Conservation (phyloP, 2,113 vertebrate species). For the Phylloscopus trochiloides region DNA sequence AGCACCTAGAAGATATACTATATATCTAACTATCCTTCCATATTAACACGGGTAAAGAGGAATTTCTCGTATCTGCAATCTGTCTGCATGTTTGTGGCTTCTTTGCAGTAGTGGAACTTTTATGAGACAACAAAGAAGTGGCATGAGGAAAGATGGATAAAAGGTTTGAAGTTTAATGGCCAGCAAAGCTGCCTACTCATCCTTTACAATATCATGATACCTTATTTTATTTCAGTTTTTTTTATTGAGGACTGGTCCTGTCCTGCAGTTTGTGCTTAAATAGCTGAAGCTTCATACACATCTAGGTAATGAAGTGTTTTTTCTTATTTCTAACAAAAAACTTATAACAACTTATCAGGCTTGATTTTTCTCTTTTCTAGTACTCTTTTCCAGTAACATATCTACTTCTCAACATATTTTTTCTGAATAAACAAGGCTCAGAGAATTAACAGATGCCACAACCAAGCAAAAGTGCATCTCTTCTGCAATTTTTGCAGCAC, state of each 20-base stretch:
- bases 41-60: not conserved
- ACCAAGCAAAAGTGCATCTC: not conserved
- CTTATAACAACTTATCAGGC: not conserved
- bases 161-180: not conserved
- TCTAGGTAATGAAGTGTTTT: not conserved
- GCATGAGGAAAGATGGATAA: not conserved
- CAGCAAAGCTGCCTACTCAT: not conserved
- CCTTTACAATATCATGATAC: not conserved
- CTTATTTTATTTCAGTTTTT: not conserved
- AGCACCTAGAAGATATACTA: not conserved
- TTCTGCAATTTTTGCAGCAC: not conserved
- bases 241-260: not conserved
- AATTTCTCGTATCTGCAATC: not conserved
- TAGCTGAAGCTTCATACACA: not conserved
- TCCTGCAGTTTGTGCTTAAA: not conserved
- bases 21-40: not conserved
- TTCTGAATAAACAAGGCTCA: not conserved
- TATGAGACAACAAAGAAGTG: not conserved
- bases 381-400: not conserved
- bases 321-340: not conserved
- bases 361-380: not conserved
- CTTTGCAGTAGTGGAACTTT: not conserved
- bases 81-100: not conserved
- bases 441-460: constrained; percentile 1
- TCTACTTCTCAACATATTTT: not conserved